Base-by-base conservation (phyloP, 1,140 invertebrate genomes). In the Leptinotarsa lineolata region DNA sequence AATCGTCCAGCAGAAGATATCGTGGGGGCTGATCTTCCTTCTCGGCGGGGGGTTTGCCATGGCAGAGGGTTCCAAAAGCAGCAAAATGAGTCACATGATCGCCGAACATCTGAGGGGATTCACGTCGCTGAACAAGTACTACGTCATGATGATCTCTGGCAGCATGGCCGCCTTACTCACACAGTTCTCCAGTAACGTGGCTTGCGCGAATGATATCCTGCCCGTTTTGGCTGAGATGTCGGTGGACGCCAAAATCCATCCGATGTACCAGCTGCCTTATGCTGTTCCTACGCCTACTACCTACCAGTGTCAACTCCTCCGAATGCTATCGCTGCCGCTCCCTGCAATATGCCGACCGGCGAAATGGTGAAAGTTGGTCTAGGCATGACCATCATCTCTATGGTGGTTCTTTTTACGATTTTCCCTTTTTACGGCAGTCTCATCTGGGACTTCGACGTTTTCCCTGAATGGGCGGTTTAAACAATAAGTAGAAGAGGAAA, bases 261-360 rank as follows among this genome's bases (percentile, higher is more conserved):
- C 96, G 0, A 81, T 97, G 68, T 95, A 93, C 83, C 96, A 1
- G 91, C 94, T 0, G 89, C 94, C 0, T 83, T 93, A 60, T 90
- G 89, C 8, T 94, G 92, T 82, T 95, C 94, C 8, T 96, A 89
- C 85, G 89, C 91, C 4, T 92, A 92, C 85, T 87, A 86, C 77
- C 86, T 90, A 80, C 95, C 95, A 2, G 94, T 96, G 1, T 89
- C 89, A 4, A 92, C 91, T 0, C 95, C 96, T 4, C 96, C 96
- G n/a, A 98, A 98, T 85, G 96, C 97, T 1, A 95, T 99, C 68
- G 95, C 95, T 1, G 94, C 94, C 61, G 92, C 92, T 1, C 92
- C 93, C 30, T 92, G 91, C 2, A 89, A 91, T 74, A 94, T 95
- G 81, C 89, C 87, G 71, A 92, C 92, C 1, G 89, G 88, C 74